A percentile compares a stretch with the other conserved stretches of the same genome.
These are phyloP conservation scores for Dicranocentrus wangi DNA, from an alignment of 2,888 invertebrate species.

Conservation along the genomic window DNA sequence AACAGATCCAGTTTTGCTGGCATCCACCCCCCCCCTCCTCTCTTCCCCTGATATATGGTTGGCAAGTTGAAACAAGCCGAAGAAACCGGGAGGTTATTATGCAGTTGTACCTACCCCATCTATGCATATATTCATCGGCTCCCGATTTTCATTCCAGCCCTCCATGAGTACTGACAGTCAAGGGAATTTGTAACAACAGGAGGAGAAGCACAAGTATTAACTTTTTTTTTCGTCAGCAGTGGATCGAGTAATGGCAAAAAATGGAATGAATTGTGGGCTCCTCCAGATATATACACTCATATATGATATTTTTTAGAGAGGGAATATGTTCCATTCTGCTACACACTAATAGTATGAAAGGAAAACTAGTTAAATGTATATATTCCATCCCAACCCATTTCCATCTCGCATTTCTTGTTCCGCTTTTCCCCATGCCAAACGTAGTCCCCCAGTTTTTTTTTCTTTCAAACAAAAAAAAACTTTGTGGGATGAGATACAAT, in stretches of 20 bases:
- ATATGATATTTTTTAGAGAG: neutral
- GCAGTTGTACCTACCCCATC: neutral
- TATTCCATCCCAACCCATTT: constrained; percentile 6
- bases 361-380: too few relatives aligned
- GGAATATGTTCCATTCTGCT: neutral
- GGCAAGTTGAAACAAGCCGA: constrained; percentile 19
- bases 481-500: neutral
- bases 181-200: constrained; percentile 30
- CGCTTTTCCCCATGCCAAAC: neutral
- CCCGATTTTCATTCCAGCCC: neutral
- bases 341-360: too few relatives aligned
- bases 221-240: constrained; percentile 3
- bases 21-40: too few relatives aligned
- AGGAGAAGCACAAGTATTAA: neutral
- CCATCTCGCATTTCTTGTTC: neutral
- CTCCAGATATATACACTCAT: neutral
- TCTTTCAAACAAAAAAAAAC: neutral
- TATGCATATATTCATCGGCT: neutral
- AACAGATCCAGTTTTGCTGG: constrained; percentile 35
- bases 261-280: constrained; percentile 23
- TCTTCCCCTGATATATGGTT: constrained; percentile 29
- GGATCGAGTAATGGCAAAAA: constrained; percentile 18
- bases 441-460: neutral
- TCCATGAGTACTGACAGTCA: constrained; percentile 30
- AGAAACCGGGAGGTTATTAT: constrained; percentile 5